Base-by-base conservation (phyloP, 2,888 invertebrate genomes). In the Norana najaformis region DNA sequence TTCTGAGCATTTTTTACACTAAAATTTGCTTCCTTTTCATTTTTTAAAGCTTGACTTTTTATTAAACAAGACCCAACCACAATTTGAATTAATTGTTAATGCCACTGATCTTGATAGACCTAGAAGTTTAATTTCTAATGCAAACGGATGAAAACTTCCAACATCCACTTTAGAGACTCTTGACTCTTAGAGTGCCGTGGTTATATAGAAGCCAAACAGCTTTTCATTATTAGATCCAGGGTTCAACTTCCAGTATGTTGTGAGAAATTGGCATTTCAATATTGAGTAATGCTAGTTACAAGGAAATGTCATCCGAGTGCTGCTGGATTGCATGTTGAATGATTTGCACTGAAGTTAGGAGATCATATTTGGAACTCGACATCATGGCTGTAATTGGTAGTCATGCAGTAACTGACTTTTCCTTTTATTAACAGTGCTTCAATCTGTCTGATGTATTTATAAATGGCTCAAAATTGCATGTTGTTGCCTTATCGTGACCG, bases 391-490 rank as follows among this genome's bases (percentile, higher is more conserved):
- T 47, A 23, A 47, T 47, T 47, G 47, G 47, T 47, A 23, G 20
- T 20, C 47, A 47, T 47, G 47, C 47, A 47, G 47, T 47, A 47
- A 23, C 47, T 47, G 47, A 20, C 20, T 47, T 41, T 41, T 11
- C 41, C 23, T 47, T 23, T 47, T 47, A 41, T 18, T 41, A 13
- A 6, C 30, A 69, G 30, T n/a, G n/a, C 69, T n/a, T 8, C 69
- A 69, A n/a, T 69, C 8, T 69, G 8, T 69, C 69, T n/a, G n/a
- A 69, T 13, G 13, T 69, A 20, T 47, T 20, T 69, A 69, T n/a
- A 69, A n/a, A n/a, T 69, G n/a, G 30, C 69, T 69, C 69, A 69
- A n/a, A 69, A 69, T 69, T 69, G n/a, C 69, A 69, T n/a, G 69
- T 69, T 13, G 11, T 69, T 69, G n/a, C 69, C 69, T 69, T 69